Evolutionary conservation across 2,888 invertebrate species (phyloP), one percentile per base, ranked within the genome.

Genomic region (Deilephila porcellus): DNA sequence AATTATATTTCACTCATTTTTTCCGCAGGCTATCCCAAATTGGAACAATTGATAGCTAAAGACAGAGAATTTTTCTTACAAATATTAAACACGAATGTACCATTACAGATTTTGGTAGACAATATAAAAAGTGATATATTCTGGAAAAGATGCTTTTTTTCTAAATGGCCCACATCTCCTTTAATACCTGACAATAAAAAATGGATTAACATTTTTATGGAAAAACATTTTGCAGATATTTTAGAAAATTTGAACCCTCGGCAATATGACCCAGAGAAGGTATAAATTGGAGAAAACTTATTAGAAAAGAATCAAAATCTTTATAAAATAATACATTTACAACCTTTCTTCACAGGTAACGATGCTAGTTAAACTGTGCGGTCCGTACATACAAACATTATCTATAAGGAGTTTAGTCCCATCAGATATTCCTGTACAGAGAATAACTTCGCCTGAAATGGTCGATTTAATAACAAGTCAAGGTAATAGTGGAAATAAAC

Each of bases 201-300:
- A 75, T 95, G 93, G 94, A 90, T 95, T 20, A 93, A 92, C 79
- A 82, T 91, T 71, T 95, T 90, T 77, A 90, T 95, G 90, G 95
- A 95, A 82, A 83, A 89, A 5, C 88, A 94, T 82, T 94, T 90
- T 78, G 90, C 92, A 11, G 90, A 94, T 77, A 88, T 94, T 74
- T 86, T 95, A 79, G 94, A 95, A 85, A 93, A 91, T 73, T 86
- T 93, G 85, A 94, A 94, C 82, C 95, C 95, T 52, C 86, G 90
- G 25, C 86, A 90, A 70, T 95, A 95, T 77, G 95, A 95, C 67
- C 95, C 95, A 4, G 95, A 95, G 85, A 94, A 92, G 89, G 95
- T 93, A 74, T 52, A 71, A 25, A 37, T 52, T 11, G n/a, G 7
- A 17, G 29, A 60, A n/a, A 59, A 25, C 45, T 17, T n/a, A 56